These are phyloP conservation scores for Acipenser oxyrinchus DNA, from an alignment of 2,797 vertebrate species.

Conservation along the genomic window DNA sequence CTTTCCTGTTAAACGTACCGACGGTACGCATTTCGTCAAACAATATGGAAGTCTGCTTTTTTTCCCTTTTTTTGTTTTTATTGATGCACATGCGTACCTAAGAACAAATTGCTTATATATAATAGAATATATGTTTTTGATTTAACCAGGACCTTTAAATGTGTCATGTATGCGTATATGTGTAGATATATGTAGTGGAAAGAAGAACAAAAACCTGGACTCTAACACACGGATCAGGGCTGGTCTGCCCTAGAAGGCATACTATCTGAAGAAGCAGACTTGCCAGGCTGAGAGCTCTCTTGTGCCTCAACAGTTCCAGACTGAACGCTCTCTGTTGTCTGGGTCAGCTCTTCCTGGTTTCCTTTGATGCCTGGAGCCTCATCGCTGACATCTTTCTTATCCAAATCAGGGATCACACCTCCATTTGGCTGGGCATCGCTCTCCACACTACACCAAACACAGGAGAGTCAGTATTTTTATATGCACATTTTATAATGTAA, in stretches of 20 bases:
- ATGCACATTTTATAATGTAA: background rate
- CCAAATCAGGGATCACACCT: slow-evolving; percentile 48
- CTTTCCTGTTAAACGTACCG: too few relatives aligned
- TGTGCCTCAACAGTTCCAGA: slow-evolving; percentile 68
- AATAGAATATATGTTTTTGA: too few relatives aligned
- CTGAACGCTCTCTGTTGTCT: slow-evolving; percentile 59
- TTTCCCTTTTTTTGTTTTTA: too few relatives aligned
- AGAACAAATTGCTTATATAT: too few relatives aligned
- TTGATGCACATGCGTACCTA: too few relatives aligned
- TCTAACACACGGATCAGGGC: too few relatives aligned
- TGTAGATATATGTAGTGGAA: background rate
- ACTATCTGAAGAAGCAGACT: background rate
- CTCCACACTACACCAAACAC: slow-evolving; percentile 52
- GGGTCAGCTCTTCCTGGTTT: slow-evolving; percentile 53
- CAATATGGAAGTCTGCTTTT: too few relatives aligned
- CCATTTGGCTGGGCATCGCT: slow-evolving; percentile 63
- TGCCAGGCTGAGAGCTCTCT: slow-evolving; percentile 27
- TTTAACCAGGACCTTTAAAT: too few relatives aligned
- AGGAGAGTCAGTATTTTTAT: slow-evolving; percentile 20
- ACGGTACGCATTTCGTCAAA: too few relatives aligned
- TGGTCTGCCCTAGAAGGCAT: too few relatives aligned
- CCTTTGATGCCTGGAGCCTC: slow-evolving; percentile 48
- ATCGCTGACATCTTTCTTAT: slow-evolving; percentile 51
- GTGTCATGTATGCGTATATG: too few relatives aligned
- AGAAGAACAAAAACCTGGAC: background rate